These are phyloP conservation scores for Calliopum simillimum DNA, from an alignment of 2,888 invertebrate species.

Conservation along the genomic window DNA sequence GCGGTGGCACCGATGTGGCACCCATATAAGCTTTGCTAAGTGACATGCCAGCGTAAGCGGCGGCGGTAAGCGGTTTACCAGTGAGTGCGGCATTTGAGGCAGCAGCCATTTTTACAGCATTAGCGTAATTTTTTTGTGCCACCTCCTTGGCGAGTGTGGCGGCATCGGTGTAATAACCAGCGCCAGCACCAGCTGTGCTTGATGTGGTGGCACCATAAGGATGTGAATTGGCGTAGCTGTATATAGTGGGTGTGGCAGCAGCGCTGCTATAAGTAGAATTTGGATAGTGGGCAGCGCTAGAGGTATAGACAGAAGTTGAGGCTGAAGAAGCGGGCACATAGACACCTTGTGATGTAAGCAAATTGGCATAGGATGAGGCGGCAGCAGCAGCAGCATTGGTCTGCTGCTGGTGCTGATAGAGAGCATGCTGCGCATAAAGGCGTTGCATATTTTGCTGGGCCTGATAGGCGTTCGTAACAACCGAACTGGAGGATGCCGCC, in stretches of 20 bases:
- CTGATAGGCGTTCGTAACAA: constrained; percentile 47
- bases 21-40: constrained; percentile 71
- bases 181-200: constrained; percentile 42
- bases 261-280: constrained; percentile 44
- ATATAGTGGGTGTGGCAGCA: constrained; percentile 51
- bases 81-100: constrained; percentile 63
- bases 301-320: constrained; percentile 26
- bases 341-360: constrained; percentile 40
- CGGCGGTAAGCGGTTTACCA: constrained; percentile 71
- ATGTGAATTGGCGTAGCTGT: constrained; percentile 45
- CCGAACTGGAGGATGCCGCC: constrained; percentile 38
- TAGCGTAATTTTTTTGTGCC: constrained; percentile 85
- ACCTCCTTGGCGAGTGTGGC: constrained; percentile 82
- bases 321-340: constrained; percentile 39
- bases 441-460: constrained; percentile 53
- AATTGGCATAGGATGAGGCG: constrained; percentile 38
- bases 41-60: constrained; percentile 75
- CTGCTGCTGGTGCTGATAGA: constrained; percentile 42
- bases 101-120: constrained; percentile 75
- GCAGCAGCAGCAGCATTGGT: too few relatives aligned
- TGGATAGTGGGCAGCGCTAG: constrained; percentile 39
- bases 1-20: constrained; percentile 35
- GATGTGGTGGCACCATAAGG: constrained; percentile 47
- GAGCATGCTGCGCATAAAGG: constrained; percentile 52
- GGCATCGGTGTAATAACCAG: constrained; percentile 69